These are phyloP conservation scores for Drosophila grimshawi DNA, from an alignment of 1,140 invertebrate genomes.

Conservation along the genomic window DNA sequence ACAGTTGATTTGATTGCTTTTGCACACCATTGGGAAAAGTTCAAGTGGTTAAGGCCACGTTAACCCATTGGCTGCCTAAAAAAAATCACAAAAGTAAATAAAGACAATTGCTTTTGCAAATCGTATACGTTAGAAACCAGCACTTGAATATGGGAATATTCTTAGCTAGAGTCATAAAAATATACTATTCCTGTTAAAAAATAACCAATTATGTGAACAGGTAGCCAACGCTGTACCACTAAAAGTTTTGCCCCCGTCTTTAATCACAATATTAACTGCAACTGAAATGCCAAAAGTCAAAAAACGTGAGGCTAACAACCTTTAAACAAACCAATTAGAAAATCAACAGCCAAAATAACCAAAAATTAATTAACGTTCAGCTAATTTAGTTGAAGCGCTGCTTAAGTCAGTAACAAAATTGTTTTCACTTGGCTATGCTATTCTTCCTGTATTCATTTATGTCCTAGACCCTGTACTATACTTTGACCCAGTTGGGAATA, in stretches of 20 bases:
- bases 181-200: not conserved
- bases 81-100: not conserved
- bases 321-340: not conserved
- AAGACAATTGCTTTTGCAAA: constrained; percentile 8
- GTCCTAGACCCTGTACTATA: not conserved
- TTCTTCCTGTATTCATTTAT: not conserved
- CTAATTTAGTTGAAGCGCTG: constrained; percentile 18
- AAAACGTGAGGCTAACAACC: not conserved
- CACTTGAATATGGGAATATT: not conserved
- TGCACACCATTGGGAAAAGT: constrained; percentile 26
- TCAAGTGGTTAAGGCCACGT: constrained; percentile 25
- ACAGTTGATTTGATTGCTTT: constrained; percentile 37
- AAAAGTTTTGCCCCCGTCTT: not conserved
- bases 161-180: not conserved
- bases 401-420: constrained; percentile 22
- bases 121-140: not conserved
- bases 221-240: not conserved
- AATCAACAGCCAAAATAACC: not conserved
- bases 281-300: not conserved
- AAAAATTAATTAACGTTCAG: constrained; percentile 40
- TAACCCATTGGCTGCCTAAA: constrained; percentile 7
- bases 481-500: not conserved
- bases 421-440: constrained; percentile 36
- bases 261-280: not conserved
- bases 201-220: too few species aligned